Base-by-base conservation (phyloP, 92 coral and sea anemone genomes). In the Scolanthus callimorphus region DNA sequence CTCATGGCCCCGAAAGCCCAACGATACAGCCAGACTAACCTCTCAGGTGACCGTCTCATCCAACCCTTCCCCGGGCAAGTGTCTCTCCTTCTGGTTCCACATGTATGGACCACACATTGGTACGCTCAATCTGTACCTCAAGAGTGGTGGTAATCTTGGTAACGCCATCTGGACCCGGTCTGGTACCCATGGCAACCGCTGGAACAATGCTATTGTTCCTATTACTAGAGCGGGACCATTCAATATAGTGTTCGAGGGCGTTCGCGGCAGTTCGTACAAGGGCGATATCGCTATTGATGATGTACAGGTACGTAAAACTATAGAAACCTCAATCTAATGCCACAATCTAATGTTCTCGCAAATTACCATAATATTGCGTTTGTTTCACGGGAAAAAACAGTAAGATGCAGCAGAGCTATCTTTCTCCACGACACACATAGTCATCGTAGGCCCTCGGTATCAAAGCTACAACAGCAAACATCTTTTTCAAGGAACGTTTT, bases 51-150 rank as follows among this genome's bases (percentile, higher is more conserved):
- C 68, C 20, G 49, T 85, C 30, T 73, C 60, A 22, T 54, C 70
- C 25, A 76, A 77, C 39, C 69, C 85, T 3, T 60, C 84, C 1
- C 56, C 51, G 51, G 51, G 63, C 28, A 76, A 63, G 38, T 92
- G 98, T 56, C 75, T 92, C 4, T 82, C 90, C n/a, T 92, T 92
- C 64, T 92, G 85, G 86, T 88, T 65, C 65, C 98, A 92, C 71
- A 92, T 92, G 98, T 92, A 79, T 44, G 98, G 98, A 8, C 90
- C 96, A 0, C 98, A 92, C 60, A 85, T 92, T 15, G 96, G 84
- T 12, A 52, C 59, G 24, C 60, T 92, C 22, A 78, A 92, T 47
- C 78, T 92, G 27, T 88, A 92, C 72, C 74, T 79, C 27, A 82
- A 82, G 45, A 74, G 59, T 44, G 83, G 85, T 26, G 75, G 67